Evolutionary conservation across 2,113 vertebrate species (phyloP), one percentile per base, ranked within the genome.

Genomic region (Oncorhynchus clarkii): DNA sequence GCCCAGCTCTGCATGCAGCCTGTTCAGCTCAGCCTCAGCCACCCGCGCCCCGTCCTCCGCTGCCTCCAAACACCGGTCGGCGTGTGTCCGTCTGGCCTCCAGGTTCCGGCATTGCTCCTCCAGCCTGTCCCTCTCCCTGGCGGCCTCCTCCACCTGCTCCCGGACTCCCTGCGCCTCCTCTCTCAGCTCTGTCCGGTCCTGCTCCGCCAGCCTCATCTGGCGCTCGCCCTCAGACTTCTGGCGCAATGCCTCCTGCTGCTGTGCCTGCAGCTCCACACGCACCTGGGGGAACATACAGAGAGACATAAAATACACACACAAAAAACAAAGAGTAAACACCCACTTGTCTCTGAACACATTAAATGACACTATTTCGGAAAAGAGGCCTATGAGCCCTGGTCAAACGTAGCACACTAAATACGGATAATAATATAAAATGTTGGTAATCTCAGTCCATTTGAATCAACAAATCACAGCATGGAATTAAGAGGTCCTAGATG

Each of bases 31-130:
- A 68, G 80, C 77, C 4, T 62, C 5, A 1, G n/a, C 59, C n/a
- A 8, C n/a, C 20, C 59, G n/a, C 5, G 76, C 60, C 34, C n/a
- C 16, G 3, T 26, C n/a, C 67, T 39, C 67, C 31, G 20, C 16
- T 11, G 31, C 60, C 62, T 16, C 31, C 18, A 34, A 20, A n/a
- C 54, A 62, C 71, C 29, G 2, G n/a, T 93, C 82, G 20, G 88
- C 84, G 65, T 95, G 93, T 49, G 81, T 80, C 68, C 93, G 59
- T 64, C 88, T 94, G 67, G 86, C 84, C 77, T 95, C 93, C 88
- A 95, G 70, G 34, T 45, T 82, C 31, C 81, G 88, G 70, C 90
- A 93, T 27, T 90, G 84, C 0, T 92, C 92, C 67, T 93, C 80
- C 2, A 95, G 90, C 45, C 82, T 85, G 45, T 87, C 86, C 84